Evolutionary conservation across 2,113 vertebrate genomes (phyloP).

Genomic region (Mohoua ochrocephala): DNA sequence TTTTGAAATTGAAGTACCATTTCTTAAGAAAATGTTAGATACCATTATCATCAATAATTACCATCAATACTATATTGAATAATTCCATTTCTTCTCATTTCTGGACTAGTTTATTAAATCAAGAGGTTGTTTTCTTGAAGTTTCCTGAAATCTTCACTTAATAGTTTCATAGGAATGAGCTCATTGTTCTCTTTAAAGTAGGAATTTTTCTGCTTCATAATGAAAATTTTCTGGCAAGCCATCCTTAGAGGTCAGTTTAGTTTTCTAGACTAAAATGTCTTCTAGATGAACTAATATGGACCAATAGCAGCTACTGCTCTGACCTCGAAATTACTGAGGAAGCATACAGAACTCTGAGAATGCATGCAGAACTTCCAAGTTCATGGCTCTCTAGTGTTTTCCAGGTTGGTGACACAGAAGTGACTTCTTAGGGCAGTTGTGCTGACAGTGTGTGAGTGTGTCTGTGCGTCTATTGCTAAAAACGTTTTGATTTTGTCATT

Average conservation of each 20-base stretch:
- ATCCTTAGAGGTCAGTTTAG: neutral
- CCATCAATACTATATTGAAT: neutral
- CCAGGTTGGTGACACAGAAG: neutral
- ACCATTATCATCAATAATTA: no score
- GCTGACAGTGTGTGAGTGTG: neutral
- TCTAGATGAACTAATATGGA: neutral
- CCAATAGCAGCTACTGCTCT: neutral
- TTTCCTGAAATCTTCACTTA: neutral
- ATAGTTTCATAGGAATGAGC: neutral
- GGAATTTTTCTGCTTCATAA: neutral
- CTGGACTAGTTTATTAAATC: neutral
- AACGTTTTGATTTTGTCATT: neutral
- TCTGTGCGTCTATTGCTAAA: neutral
- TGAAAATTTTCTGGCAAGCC: neutral
- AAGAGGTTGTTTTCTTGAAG: neutral
- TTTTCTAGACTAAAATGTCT: neutral
- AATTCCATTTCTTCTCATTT: neutral
- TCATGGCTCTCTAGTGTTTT: neutral
- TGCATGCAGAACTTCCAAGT: neutral
- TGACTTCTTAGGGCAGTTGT: neutral
- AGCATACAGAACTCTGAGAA: neutral
- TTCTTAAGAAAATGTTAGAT: neutral
- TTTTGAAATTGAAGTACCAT: neutral
- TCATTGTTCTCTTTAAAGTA: neutral
- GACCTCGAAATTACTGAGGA: neutral